Evolutionary conservation across 1,140 invertebrate species (phyloP).

Genomic region (Pemphigus obesinymphae): DNA sequence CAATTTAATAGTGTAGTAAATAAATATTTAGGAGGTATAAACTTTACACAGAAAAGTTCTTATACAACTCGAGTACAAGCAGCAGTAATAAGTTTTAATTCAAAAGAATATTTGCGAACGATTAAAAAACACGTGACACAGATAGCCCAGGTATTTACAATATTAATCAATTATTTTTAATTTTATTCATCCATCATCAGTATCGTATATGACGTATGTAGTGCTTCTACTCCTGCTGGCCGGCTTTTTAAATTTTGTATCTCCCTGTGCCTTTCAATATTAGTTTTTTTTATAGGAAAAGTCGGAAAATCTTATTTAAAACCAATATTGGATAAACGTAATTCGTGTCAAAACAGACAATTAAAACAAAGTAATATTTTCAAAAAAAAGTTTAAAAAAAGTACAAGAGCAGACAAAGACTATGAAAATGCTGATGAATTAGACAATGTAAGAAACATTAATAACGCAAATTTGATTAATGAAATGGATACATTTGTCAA

Average conservation of each 20-base stretch:
- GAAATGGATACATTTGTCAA: too few species aligned
- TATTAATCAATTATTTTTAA: background rate
- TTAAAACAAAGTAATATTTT: too few species aligned
- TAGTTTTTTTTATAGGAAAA: too few species aligned
- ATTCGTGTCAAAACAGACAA: background rate
- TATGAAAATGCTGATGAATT: background rate
- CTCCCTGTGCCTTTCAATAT: too few species aligned
- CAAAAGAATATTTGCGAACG: background rate
- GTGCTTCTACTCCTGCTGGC: too few species aligned
- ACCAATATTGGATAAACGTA: background rate
- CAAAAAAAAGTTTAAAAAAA: too few species aligned
- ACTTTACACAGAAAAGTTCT: conserved; percentile 1
- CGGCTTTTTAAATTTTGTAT: too few species aligned
- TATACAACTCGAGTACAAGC: background rate
- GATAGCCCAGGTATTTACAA: conserved; percentile 14
- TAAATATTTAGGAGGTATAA: background rate
- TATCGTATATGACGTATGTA: background rate
- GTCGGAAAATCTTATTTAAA: background rate
- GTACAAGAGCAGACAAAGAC: background rate
- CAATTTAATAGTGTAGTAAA: conserved; percentile 1
- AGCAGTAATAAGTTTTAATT: background rate
- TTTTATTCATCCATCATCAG: background rate
- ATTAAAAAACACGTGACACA: background rate
- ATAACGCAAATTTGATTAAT: background rate
- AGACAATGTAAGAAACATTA: background rate